Evolutionary conservation across 2,797 vertebrate genomes (phyloP), one percentile per base, ranked within the genome.

Genomic region (Sebastes miniatus): DNA sequence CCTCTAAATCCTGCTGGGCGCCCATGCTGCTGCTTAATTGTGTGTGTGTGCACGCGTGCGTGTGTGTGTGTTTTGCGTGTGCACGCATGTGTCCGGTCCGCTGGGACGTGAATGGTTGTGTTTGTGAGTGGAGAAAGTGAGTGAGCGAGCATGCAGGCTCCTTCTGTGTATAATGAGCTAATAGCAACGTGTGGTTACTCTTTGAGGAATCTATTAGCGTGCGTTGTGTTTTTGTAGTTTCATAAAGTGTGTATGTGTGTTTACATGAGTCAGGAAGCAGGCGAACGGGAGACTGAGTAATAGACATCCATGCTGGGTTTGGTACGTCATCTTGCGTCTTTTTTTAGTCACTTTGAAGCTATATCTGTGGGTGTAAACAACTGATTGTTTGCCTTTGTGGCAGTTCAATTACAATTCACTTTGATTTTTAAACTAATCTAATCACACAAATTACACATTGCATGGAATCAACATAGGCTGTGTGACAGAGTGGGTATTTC

Each of bases 1-100:
- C 87, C 90, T 91, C 91, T 93, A 90, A 93, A 90, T 94, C 90
- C 91, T 87, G 89, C 93, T 90, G 93, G 78, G 91, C 25, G 18
- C 85, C 78, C 91, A 85, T 88, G 89, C 88, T 92, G 89, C 76
- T 90, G 73, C 87, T 77, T 88, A 91, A 90, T 91, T 74, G 52
- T 83, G 16, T 73, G 71, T 70, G 43, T 66, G 64, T 64, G 76
- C 76, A 36, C 62, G 68, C 64, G 32, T 62, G 59, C 78, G 7
- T 69, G 39, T 73, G 64, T 78, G 61, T 78, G 36, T 36, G 59
- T 56, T 70, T 78, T 78, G 67, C 43, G 43, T 75, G 16, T 54
- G 61, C 80, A 32, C 32, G 71, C 25, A 29, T 76, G 57, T 77
- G 82, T 89, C 62, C 22, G 43, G 76, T 85, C 88, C 87, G 73